phyloP scores from a whole-genome alignment of 1,140 invertebrate genomes.

The Araneus ventricosus region DNA sequence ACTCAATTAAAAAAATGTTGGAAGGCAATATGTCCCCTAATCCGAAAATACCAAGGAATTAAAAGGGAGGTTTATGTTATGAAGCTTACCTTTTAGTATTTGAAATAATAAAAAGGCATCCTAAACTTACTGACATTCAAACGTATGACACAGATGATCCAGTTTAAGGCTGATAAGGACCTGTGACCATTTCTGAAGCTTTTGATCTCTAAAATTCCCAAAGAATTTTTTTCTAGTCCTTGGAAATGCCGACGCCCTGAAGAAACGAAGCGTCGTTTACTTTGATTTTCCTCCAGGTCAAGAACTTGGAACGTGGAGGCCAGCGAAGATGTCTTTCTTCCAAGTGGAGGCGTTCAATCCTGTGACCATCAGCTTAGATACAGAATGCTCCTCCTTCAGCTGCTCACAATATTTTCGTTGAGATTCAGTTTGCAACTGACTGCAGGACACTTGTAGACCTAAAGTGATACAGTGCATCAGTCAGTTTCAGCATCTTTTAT shows the following conservation, averaged over 20 bases:
- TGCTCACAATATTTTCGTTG: neutral
- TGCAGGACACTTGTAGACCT: neutral
- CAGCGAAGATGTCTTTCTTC: slow-evolving; percentile 8
- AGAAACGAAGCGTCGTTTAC: slow-evolving; percentile 54
- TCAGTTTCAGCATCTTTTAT: too few species aligned
- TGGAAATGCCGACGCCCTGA: slow-evolving; percentile 15
- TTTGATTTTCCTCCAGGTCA: neutral
- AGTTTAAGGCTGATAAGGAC: slow-evolving; percentile 3
- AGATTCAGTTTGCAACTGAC: neutral
- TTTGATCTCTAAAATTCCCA: slow-evolving; percentile 2
- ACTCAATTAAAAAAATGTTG: too few species aligned
- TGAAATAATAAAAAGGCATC: neutral
- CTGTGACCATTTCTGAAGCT: slow-evolving; percentile 38
- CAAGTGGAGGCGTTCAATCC: slow-evolving; percentile 7
- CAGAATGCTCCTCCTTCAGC: neutral
- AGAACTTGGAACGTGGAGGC: neutral
- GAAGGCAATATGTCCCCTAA: too few species aligned
- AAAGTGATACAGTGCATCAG: neutral
- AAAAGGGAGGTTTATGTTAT: too few species aligned
- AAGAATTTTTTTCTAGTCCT: neutral
- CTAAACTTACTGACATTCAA: slow-evolving; percentile 22
- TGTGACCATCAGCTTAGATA: neutral
- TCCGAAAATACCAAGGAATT: too few species aligned
- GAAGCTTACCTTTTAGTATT: too few species aligned
- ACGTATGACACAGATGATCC: neutral